Base-by-base conservation (phyloP, 1,140 invertebrate species). In the Mactra quadrangularis region DNA sequence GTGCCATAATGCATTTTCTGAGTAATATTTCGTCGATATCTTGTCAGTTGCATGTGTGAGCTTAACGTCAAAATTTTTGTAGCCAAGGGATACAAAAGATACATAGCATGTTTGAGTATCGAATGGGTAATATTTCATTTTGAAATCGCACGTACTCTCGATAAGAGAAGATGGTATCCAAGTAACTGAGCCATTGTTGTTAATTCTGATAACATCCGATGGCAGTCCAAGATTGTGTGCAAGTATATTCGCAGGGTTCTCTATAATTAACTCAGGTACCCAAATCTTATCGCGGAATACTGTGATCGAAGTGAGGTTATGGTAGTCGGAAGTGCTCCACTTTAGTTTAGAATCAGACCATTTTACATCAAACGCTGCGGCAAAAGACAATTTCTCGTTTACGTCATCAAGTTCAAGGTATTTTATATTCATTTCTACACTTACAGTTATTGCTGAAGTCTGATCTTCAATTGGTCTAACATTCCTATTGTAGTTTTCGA, bases 61-160 rank as follows among this genome's bases (percentile, higher is more conserved):
- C 17, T 47, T 27, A 9, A 76, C 57, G 17, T 76, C 59, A 13
- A 11, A 41, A 11, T 62, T 41, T 13, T 62, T 13, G 35, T 76
- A 76, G 19, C 19, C 99, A 98, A 98, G 99, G 2, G 97, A 98
- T 6, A 98, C 98, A 86, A 99, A 99, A 92, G 99, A 99, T 97
- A 99, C 98, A 78, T 98, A 97, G 92, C 98, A 99, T 0, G 96
- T 97, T 95, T 99, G 98, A 92, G 85, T 52, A 57, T 99, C 98
- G 93, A 99, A 99, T 22, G 98, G 98, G 92, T 98, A 99, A 92
- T 99, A 99, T 45, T 97, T 75, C 55, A 99, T 98, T 93, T 99
- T 98, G 88, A 99, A 99, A n/a, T 97, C 98, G 93, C 99, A 99
- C 57, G 97, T 99, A 92, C 97, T 98, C 95, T 99, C 96, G 92